Evolutionary conservation across 2,888 invertebrate genomes (phyloP), one percentile per base, ranked within the genome.

Genomic region (Andrena hattorfiana): DNA sequence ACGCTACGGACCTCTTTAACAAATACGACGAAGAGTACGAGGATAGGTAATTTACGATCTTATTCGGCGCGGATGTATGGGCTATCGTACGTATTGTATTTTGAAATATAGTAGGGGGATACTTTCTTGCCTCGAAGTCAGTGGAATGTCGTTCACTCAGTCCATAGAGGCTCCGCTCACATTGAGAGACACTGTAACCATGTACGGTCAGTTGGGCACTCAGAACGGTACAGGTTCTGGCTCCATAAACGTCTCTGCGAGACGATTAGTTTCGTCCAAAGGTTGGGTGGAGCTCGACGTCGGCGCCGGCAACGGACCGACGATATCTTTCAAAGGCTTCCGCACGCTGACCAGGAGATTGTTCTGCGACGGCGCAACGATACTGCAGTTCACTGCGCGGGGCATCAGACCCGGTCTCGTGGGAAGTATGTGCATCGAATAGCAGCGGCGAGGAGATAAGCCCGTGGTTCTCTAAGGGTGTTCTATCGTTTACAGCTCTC

Each of bases 161-260:
- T 98, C 98, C 0, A 97, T 99, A 64, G 99, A 99, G 93, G 97
- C 98, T 63, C 99, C 99, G 0, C 95, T 99, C 30, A 98, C 98
- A 0, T 94, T 97, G 70, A 96, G 97, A 89, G 98, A 99, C 90
- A 98, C 98, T 0, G 96, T 97, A 86, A 97, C 97, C 0, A 94
- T 99, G 90, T 97, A 97, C 10, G 98, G 98, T 7, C 97, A 97
- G 89, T 95, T 98, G 73, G 96, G 96, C 74, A 97, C 98, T 1
- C 97, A 98, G 88, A 99, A 99, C 95, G 99, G 99, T 23, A 97
- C 96, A 83, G 97, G 98, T 59, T 95, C 95, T 35, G 97, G 98
- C 0, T 96, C 97, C n/a, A 95, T 99, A 68, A 96, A 97, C 88
- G 93, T 97, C 20, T 96, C 97, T 6, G 97, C 97, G 89, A 95